These are phyloP conservation scores for Grallaria varia DNA, from an alignment of 2,113 vertebrate genomes.

Conservation along the genomic window DNA sequence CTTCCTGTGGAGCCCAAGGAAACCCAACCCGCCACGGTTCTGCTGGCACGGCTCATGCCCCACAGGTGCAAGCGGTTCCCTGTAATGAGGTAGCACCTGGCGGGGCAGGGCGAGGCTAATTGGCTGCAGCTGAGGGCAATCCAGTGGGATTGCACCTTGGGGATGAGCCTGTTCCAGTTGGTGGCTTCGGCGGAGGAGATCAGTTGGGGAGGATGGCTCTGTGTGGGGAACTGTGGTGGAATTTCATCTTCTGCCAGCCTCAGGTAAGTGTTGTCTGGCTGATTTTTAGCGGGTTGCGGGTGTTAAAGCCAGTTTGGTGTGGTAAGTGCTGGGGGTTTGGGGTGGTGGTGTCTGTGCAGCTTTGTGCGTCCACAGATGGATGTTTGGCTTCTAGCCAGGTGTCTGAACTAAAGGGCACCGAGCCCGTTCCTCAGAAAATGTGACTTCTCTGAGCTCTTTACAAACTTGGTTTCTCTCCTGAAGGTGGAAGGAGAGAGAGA, in stretches of 20 bases:
- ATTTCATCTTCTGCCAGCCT: background rate
- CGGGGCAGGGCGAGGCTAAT: background rate
- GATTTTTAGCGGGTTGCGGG: background rate
- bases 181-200: background rate
- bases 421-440: background rate
- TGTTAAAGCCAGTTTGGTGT: background rate
- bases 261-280: background rate
- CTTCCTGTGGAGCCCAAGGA: background rate
- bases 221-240: accelerated
- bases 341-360: no score
- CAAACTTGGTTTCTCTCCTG: background rate
- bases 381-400: background rate
- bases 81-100: background rate
- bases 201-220: accelerated
- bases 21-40: background rate
- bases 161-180: background rate
- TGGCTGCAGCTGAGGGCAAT: background rate
- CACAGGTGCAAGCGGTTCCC: background rate
- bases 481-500: background rate
- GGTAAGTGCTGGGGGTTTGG: background rate
- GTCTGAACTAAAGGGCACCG: background rate
- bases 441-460: background rate
- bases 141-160: accelerated
- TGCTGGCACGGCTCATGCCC: background rate
- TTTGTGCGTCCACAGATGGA: background rate